Evolutionary conservation across 2,888 invertebrate genomes (phyloP), one percentile per base, ranked within the genome.

Genomic region (Cordilura impudica): DNA sequence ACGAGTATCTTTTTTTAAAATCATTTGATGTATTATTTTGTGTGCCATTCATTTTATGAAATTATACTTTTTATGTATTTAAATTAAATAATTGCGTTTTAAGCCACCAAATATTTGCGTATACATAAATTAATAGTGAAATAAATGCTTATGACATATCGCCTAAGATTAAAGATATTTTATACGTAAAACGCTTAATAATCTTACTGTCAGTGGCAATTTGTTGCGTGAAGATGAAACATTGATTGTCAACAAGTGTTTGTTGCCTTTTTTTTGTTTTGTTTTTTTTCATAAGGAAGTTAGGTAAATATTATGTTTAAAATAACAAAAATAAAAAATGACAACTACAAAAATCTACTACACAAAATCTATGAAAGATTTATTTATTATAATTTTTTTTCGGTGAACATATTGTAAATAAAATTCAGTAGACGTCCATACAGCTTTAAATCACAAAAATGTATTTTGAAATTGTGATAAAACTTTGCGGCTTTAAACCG

Each of bases 191-290:
- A 56, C 69, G 75, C 49, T 75, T 70, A 70, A 47, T 69, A 69
- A 75, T 54, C 29, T 45, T 39, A 54, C 54, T 21, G 19, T 53
- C 26, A 63, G 63, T 69, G 54, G 69, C 56, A 75, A 75, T 75
- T 75, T 75, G 69, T 70, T 75, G 75, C 75, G 75, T 75, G 75
- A 75, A 75, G 69, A 75, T 74, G 67, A 66, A 74, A 69, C 67
- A 74, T 61, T 70, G 75, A 75, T 75, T 75, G 69, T 75, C 75
- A 75, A 70, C 75, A 75, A 75, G 69, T 75, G 75, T 56, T 66
- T 26, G 73, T 53, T 74, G 53, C 53, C 43, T 53, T 18, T 39
- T 47, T 63, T 23, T 54, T 45, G 12, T 16, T 16, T 14, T 65
- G 45, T 45, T 3, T 29, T 47, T 56, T 12, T 39, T 47, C 35